Percentiles rank a stretch among this genome's conserved stretches.
Evolutionary conservation across 2,888 invertebrate genomes (phyloP).

Genomic region (Ophioninae sp.): DNA sequence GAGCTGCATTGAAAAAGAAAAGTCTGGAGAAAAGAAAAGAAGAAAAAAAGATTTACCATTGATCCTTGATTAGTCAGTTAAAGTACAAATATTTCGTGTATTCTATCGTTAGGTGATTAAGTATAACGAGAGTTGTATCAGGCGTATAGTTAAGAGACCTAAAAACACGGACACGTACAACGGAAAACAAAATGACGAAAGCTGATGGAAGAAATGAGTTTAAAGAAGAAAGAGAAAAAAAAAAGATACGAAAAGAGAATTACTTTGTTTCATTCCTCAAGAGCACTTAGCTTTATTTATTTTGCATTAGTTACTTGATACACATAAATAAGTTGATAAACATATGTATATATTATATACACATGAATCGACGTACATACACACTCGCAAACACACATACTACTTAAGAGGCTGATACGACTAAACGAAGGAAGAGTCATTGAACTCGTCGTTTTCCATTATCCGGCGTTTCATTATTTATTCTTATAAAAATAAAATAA

Average conservation of each 20-base stretch:
- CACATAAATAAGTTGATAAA: slow-evolving; percentile 55
- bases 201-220: slow-evolving; percentile 20
- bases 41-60: slow-evolving; percentile 70
- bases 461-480: slow-evolving; percentile 58
- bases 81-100: slow-evolving; percentile 90
- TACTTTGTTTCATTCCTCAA: slow-evolving; percentile 78
- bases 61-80: slow-evolving; percentile 89
- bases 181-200: slow-evolving; percentile 24
- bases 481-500: slow-evolving; percentile 51
- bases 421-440: slow-evolving; percentile 39
- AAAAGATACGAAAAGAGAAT: slow-evolving; percentile 57
- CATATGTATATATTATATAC: slow-evolving; percentile 21
- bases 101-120: slow-evolving; percentile 78
- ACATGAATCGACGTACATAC: slow-evolving; percentile 56
- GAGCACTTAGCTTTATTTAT: slow-evolving; percentile 67
- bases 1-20: neutral
- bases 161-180: slow-evolving; percentile 32
- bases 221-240: slow-evolving; percentile 3
- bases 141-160: slow-evolving; percentile 65
- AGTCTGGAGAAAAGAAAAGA: slow-evolving; percentile 48
- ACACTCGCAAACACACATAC: slow-evolving; percentile 39
- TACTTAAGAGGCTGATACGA: slow-evolving; percentile 66
- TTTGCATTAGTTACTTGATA: slow-evolving; percentile 73
- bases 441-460: slow-evolving; percentile 41
- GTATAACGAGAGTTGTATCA: slow-evolving; percentile 68